Evolutionary conservation across 2,113 vertebrate species (phyloP).

Genomic region (Mus spicilegus): DNA sequence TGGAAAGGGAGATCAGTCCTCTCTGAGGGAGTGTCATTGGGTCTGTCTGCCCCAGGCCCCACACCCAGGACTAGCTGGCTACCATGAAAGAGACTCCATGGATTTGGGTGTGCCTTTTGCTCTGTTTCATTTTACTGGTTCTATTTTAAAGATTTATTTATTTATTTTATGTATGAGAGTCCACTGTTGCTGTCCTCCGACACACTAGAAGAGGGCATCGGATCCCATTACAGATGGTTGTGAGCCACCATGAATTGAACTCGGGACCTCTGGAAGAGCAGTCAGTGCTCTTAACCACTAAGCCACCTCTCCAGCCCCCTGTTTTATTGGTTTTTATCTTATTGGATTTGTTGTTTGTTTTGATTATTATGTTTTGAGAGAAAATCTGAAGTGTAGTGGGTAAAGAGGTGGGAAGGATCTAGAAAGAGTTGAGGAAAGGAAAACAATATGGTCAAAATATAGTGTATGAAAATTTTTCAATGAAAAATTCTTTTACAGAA

Average conservation of each 20-base stretch:
- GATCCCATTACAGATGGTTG: too few species aligned
- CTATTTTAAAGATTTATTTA: too few species aligned
- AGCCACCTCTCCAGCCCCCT: too few species aligned
- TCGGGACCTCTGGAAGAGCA: too few species aligned
- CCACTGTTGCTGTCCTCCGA: too few species aligned
- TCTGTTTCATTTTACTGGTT: background rate
- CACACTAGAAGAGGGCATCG: too few species aligned
- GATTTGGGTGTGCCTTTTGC: background rate
- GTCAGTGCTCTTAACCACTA: too few species aligned
- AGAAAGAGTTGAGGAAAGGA: background rate
- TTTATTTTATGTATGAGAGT: too few species aligned
- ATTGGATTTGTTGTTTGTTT: background rate
- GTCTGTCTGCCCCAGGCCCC: background rate
- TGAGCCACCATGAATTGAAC: too few species aligned
- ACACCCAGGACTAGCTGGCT: background rate
- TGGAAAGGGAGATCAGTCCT: background rate
- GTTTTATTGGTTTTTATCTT: background rate
- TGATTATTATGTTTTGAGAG: background rate
- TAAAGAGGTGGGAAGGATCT: background rate
- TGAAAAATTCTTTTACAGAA: background rate
- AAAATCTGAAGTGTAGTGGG: background rate
- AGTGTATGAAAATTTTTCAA: background rate
- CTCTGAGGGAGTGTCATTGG: background rate
- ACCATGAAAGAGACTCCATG: background rate
- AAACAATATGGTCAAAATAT: background rate